phyloP scores from a whole-genome alignment of 2,888 invertebrate genomes.

The Apoda limacodes region DNA sequence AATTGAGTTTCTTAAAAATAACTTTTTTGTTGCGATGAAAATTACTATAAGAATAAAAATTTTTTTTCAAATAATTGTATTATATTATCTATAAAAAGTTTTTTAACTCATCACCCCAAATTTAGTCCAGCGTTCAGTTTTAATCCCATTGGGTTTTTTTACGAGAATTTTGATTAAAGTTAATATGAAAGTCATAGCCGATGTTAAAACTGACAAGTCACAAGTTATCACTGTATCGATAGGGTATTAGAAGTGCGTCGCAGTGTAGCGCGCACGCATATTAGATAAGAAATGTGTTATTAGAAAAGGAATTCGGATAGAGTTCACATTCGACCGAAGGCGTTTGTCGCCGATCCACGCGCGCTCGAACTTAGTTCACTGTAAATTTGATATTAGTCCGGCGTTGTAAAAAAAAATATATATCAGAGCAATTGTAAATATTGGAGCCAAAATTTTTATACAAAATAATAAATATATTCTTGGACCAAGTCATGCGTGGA shows the following conservation, averaged over 20 bases:
- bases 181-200: no score
- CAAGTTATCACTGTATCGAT: slow-evolving; percentile 53
- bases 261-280: slow-evolving; percentile 52
- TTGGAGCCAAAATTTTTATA: slow-evolving; percentile 66
- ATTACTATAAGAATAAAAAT: no score
- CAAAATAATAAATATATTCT: slow-evolving; percentile 55
- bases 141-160: no score
- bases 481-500: slow-evolving; percentile 44
- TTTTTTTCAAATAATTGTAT: no score
- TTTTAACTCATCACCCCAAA: no score
- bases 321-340: slow-evolving; percentile 19
- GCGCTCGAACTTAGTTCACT: slow-evolving; percentile 47
- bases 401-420: slow-evolving; percentile 44
- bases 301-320: slow-evolving; percentile 57
- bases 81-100: no score
- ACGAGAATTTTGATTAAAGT: no score
- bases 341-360: slow-evolving; percentile 28
- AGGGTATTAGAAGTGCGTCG: slow-evolving; percentile 45
- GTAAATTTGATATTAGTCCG: slow-evolving; percentile 56
- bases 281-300: slow-evolving; percentile 66
- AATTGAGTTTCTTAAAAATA: no score
- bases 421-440: slow-evolving; percentile 61
- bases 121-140: no score
- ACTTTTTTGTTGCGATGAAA: no score
- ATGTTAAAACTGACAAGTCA: slow-evolving; percentile 13